A percentile compares a stretch with the other conserved stretches of the same genome.
These are phyloP conservation scores for Drosophila burlai DNA, from an alignment of 1,140 invertebrate species.

Conservation along the genomic window DNA sequence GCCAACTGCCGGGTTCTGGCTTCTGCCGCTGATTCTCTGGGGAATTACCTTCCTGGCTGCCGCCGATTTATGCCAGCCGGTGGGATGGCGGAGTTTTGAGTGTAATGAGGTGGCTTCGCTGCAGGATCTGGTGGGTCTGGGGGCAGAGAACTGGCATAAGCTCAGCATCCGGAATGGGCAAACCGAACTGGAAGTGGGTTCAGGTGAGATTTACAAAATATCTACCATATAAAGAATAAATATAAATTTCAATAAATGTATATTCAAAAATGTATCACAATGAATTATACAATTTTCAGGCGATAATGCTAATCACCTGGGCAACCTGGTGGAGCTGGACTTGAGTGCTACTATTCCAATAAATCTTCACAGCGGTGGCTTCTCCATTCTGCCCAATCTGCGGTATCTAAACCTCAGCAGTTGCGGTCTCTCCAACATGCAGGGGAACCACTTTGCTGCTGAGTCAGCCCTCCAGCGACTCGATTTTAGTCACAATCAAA, in stretches of 20 bases:
- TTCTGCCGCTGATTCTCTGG: slow-evolving; percentile 32
- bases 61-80: slow-evolving; percentile 50
- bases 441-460: slow-evolving; percentile 47
- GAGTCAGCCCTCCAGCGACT: slow-evolving; percentile 58
- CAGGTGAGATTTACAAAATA: not conserved
- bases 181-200: slow-evolving; percentile 45
- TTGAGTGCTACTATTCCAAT: slow-evolving; percentile 50
- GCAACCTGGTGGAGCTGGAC: slow-evolving; percentile 39
- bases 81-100: slow-evolving; percentile 55
- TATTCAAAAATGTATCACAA: not conserved
- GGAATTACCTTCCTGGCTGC: slow-evolving; percentile 4
- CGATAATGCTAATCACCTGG: slow-evolving; percentile 16
- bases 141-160: slow-evolving; percentile 40
- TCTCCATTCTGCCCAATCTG: slow-evolving; percentile 56
- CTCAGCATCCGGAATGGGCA: slow-evolving; percentile 49
- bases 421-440: slow-evolving; percentile 42
- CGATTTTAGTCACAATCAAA: slow-evolving; percentile 72
- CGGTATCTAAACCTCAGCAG: slow-evolving; percentile 63
- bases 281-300: slow-evolving; percentile 7
- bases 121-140: slow-evolving; percentile 40
- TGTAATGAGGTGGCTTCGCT: slow-evolving; percentile 58
- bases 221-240: no score
- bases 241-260: not conserved
- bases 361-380: slow-evolving; percentile 46
- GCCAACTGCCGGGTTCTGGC: slow-evolving; percentile 22